Percentiles rank a stretch among this genome's conserved stretches.
phyloP scores from a whole-genome alignment of 2,113 vertebrate genomes.

The Smithornis capensis region DNA sequence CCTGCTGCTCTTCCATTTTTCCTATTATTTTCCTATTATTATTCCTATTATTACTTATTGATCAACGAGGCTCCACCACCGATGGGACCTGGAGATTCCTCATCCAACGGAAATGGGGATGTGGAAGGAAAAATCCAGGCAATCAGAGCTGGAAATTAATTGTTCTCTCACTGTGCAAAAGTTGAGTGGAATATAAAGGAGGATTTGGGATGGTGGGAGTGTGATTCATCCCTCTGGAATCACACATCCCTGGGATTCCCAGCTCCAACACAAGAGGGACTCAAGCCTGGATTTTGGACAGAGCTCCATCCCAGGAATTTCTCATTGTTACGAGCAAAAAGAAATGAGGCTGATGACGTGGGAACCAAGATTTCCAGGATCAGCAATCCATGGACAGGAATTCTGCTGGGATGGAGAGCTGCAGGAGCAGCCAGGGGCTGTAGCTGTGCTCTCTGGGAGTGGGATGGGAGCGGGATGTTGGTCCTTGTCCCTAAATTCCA shows the following conservation, averaged over 20 bases:
- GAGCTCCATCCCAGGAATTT: neutral
- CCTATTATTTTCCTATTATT: too few species aligned
- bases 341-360: neutral
- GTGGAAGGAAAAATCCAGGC: neutral
- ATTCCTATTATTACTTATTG: neutral
- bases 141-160: fast-evolving
- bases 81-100: neutral
- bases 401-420: neutral
- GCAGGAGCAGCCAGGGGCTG: neutral
- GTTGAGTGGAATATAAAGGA: fast-evolving
- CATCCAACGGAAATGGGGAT: neutral
- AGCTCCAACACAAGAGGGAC: too few species aligned
- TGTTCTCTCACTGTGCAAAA: neutral
- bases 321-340: neutral
- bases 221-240: neutral
- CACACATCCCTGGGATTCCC: neutral
- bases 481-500: neutral
- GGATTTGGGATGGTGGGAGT: neutral
- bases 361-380: fast-evolving
- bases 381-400: neutral
- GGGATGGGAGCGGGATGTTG: fast-evolving
- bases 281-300: neutral
- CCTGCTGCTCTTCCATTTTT: neutral
- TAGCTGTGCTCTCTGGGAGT: fast-evolving
- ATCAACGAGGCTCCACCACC: neutral